These are phyloP conservation scores for Coenonympha arcania DNA, from an alignment of 2,888 invertebrate species.

Conservation along the genomic window DNA sequence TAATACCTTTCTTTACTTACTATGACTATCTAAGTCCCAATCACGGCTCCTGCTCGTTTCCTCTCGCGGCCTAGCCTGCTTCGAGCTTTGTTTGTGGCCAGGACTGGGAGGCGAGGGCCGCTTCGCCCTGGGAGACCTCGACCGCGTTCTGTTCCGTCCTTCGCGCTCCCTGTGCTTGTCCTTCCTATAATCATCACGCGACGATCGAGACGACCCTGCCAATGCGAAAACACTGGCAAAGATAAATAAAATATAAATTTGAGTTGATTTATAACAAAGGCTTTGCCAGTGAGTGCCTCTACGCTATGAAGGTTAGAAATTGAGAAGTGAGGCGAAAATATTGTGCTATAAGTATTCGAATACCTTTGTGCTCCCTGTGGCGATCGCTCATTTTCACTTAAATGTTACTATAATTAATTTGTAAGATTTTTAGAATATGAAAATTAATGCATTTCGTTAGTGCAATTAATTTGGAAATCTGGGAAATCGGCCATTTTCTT, in stretches of 20 bases:
- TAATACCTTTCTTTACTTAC: conserved; percentile 22
- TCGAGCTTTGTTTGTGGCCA: conserved; percentile 31
- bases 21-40: conserved; percentile 33
- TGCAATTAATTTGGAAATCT: too few species aligned
- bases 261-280: conserved; percentile 31
- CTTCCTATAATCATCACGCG: conserved; percentile 72
- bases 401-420: too few species aligned
- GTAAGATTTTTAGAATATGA: too few species aligned
- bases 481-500: conserved; percentile 23
- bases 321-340: not conserved
- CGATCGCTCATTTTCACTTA: conserved; percentile 46
- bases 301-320: not conserved
- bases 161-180: conserved; percentile 39
- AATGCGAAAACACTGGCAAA: conserved; percentile 85
- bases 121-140: conserved; percentile 44
- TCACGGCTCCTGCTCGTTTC: conserved; percentile 37
- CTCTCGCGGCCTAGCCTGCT: too few species aligned
- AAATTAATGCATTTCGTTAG: too few species aligned
- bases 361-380: conserved; percentile 54
- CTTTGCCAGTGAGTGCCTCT: conserved; percentile 3
- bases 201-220: conserved; percentile 78
- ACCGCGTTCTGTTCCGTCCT: conserved; percentile 43
- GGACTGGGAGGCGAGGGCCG: conserved; percentile 37
- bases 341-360: conserved; percentile 39
- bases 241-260: conserved; percentile 67